Percentiles rank a stretch among this genome's conserved stretches.
Conservation (phyloP, 2,888 invertebrate species). For the Aquatica leii region DNA sequence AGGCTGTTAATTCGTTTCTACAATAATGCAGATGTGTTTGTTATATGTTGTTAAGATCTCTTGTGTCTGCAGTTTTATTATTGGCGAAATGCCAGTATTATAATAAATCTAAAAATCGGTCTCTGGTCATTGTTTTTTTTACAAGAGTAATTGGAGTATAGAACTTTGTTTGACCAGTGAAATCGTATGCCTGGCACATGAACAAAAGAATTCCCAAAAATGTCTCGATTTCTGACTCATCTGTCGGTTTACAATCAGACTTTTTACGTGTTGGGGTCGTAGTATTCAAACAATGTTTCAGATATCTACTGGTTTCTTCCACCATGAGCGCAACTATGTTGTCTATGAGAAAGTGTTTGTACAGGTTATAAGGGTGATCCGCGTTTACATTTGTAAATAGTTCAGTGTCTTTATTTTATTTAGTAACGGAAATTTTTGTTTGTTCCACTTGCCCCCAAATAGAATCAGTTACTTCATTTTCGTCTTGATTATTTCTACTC, state of each 20-base stretch:
- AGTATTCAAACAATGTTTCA: background rate
- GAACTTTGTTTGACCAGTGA: background rate
- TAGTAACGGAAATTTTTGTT: background rate
- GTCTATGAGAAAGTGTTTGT: background rate
- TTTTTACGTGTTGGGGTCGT: background rate
- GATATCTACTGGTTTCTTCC: background rate
- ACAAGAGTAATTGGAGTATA: background rate
- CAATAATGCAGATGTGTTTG: background rate
- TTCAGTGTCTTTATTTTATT: background rate
- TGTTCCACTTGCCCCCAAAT: background rate
- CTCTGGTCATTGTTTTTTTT: too few relatives aligned
- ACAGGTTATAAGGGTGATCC: background rate
- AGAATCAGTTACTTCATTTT: too few relatives aligned
- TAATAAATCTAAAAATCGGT: too few relatives aligned
- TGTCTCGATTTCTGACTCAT: background rate
- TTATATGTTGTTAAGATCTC: background rate
- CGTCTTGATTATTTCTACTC: background rate
- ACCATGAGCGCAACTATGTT: background rate
- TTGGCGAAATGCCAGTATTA: too few relatives aligned
- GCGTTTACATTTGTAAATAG: background rate
- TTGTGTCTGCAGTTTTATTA: background rate
- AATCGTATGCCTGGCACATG: background rate
- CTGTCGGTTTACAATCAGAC: background rate
- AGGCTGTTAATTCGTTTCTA: background rate
- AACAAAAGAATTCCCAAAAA: background rate